Evolutionary conservation across 2,888 invertebrate species (phyloP), one percentile per base, ranked within the genome.

Genomic region (Phaedon cochleariae): DNA sequence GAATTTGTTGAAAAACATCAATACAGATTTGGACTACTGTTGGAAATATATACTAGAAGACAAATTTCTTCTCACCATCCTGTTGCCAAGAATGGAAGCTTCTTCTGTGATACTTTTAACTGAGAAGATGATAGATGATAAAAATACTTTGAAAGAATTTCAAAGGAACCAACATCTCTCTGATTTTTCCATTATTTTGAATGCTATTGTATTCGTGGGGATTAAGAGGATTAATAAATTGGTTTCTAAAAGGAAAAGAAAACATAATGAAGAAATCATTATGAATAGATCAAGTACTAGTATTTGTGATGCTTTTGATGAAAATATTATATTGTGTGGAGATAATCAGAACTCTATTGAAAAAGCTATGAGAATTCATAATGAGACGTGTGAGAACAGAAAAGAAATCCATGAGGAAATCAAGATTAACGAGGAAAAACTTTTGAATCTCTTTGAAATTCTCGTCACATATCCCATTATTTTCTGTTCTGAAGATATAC

Each of bases 1-100:
- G 1, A 71, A 79, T 26, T 66, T 81, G 21, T 66, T 77, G 22
- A 73, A 74, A 66, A 74, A 68, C 31, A 59, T 80, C 20, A 70
- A 73, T 31, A 53, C 63, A 5, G 74, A 78, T 60, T 41, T 80
- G 9, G 77, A 80, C 31, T 75, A 75, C 52, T 72, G 70, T 22
- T 80, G 79, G 76, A 71, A 74, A 53, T 74, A 77, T 65, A 70
- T 83, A 29, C 62, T 81, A 26, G 60, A 65, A n/a, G 79, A 82
- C 62, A 73, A 75, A 64, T 81, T 81, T 57, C 72, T 78, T 12
- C 64, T 78, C 2, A 74, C 77, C 15, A 68, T 73, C 62, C 62
- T 82, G 51, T 22, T 82, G 21, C 62, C 71, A 9, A 77, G 75
- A 72, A 76, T 81, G 76, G 77, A 79, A 37, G 60, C 65, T 7